Base-by-base conservation (phyloP, 2,113 vertebrate genomes). In the Zingel zingel region DNA sequence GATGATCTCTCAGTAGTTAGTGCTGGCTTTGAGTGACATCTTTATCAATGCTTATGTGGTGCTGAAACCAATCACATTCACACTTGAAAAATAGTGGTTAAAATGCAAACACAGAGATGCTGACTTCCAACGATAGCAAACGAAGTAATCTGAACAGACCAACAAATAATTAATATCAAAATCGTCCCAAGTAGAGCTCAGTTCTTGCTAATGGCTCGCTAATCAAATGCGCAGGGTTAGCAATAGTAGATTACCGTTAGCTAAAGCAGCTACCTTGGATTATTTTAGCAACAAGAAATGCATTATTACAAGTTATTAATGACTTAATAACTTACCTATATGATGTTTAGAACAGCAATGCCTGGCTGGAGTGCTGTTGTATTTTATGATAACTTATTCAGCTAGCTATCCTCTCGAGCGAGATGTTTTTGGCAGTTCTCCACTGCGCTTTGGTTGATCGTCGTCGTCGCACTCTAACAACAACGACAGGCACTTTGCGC, bases 371-470 rank as follows among this genome's bases (percentile, higher is more conserved):
- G 43, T 19, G 3, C 59, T 62, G 27, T 6, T 9, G 15, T 51
- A 16, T 80, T 30, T 30, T 0, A 65, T 27, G 0, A 18, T 7
- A 51, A 74, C 30, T 67, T 79, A 16, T 84, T 80, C 62, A 82
- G 73, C 0, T 6, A 23, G 3, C 56, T 85, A 89, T 89, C 80
- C 15, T 83, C 47, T 70, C 70, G 25, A 6, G 66, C 27, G 56
- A 43, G 58, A 45, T 74, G 81, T 90, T 86, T 79, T 63, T 86
- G 81, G 85, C 85, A 82, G 79, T 33, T 50, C 50, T 67, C 18
- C 15, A 43, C 39, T 68, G 11, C 50, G 79, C 67, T 86, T 25
- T 6, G 30, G 30, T 21, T 25, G 21, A 19, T 21, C 19, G 48
- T 3, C 23, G 64, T 2, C 9, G 86, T 91, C 90, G 86, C 88